These are phyloP conservation scores for Blastobasis adustella DNA, from an alignment of 2,888 invertebrate species.

Conservation along the genomic window DNA sequence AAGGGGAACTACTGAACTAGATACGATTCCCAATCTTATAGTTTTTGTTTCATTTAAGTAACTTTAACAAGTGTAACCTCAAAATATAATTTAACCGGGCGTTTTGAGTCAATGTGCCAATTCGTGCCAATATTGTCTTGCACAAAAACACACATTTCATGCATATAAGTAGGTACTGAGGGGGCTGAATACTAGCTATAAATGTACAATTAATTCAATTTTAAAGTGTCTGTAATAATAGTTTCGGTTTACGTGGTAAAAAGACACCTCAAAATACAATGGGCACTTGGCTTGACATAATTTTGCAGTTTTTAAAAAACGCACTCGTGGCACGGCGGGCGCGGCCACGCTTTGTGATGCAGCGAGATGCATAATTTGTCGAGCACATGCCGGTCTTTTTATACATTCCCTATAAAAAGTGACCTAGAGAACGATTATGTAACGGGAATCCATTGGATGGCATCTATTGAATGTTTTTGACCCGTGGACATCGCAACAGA, in stretches of 20 bases:
- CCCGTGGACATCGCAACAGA: constrained; percentile 58
- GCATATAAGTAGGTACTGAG: too few species aligned
- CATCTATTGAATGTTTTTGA: constrained; percentile 62
- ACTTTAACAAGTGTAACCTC: too few species aligned
- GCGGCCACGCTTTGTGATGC: constrained; percentile 54
- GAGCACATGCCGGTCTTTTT: constrained; percentile 66
- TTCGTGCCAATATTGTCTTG: too few species aligned
- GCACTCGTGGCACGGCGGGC: constrained; percentile 51
- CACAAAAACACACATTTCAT: too few species aligned
- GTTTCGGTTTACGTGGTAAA: constrained; percentile 27
- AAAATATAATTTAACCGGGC: too few species aligned
- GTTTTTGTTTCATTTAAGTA: too few species aligned
- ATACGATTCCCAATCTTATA: too few species aligned
- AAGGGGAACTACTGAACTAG: too few species aligned
- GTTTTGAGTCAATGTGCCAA: too few species aligned
- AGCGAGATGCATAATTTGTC: constrained; percentile 69
- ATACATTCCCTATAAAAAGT: constrained; percentile 43
- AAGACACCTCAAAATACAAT: constrained; percentile 40
- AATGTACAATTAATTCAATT: too few species aligned
- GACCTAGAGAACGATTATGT: constrained; percentile 57
- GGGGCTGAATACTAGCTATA: too few species aligned
- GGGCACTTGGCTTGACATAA: constrained; percentile 50
- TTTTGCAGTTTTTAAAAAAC: constrained; percentile 47
- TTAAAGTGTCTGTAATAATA: too few species aligned
- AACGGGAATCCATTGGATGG: constrained; percentile 59